These are phyloP conservation scores for Sipha maydis DNA, from an alignment of 2,888 invertebrate genomes.

Conservation along the genomic window DNA sequence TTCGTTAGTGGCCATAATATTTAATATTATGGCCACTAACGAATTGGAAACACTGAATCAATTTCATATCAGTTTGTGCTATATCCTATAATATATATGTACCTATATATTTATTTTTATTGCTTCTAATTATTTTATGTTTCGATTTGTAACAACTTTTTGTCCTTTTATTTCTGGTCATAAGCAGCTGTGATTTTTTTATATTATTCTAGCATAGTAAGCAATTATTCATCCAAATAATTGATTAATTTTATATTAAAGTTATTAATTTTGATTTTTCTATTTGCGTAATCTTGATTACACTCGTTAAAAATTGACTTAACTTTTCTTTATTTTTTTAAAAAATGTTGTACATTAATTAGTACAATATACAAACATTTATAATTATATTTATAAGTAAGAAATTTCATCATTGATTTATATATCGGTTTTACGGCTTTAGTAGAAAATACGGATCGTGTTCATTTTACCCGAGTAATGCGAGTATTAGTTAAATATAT, in stretches of 20 bases:
- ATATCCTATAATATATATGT: constrained; percentile 5
- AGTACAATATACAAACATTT: too few species aligned
- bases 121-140: not conserved
- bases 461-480: too few species aligned
- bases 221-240: not conserved
- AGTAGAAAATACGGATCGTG: too few species aligned
- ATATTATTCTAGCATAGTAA: not conserved
- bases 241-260: not conserved
- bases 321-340: too few species aligned
- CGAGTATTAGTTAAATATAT: too few species aligned
- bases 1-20: too few species aligned
- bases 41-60: not conserved
- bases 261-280: too few species aligned
- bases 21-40: not conserved
- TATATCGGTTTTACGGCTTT: too few species aligned
- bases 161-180: constrained; percentile 17
- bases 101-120: constrained; percentile 8
- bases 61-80: constrained; percentile 3
- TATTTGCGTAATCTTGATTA: too few species aligned
- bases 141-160: not conserved
- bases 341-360: too few species aligned
- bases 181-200: not conserved
- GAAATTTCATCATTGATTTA: too few species aligned
- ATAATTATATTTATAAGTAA: too few species aligned
- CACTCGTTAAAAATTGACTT: not conserved